Evolutionary conservation across 2,797 vertebrate genomes (phyloP).

Genomic region (Leptatherina wallacei): DNA sequence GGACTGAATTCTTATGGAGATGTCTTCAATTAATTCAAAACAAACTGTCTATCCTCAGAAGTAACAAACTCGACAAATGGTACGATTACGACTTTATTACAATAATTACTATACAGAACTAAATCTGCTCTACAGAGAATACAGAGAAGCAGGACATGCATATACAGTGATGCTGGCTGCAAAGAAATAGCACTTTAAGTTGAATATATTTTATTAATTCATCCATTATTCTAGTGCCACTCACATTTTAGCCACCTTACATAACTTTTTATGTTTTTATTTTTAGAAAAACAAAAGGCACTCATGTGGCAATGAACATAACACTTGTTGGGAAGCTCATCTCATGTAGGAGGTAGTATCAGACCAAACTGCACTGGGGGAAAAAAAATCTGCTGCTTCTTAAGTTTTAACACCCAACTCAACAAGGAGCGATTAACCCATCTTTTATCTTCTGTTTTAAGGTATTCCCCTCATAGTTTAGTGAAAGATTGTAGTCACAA

Average conservation of each 20-base stretch:
- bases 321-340: slow-evolving; percentile 17
- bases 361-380: slow-evolving; percentile 4
- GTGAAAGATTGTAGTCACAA: slow-evolving; percentile 19
- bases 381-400: not conserved
- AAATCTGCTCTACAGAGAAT: slow-evolving; percentile 60
- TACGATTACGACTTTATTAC: slow-evolving; percentile 72
- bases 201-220: slow-evolving; percentile 6
- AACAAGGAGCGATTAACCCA: not conserved
- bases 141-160: slow-evolving; percentile 59
- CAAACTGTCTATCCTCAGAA: not conserved
- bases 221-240: slow-evolving; percentile 44
- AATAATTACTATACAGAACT: slow-evolving; percentile 71
- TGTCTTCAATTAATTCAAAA: not conserved
- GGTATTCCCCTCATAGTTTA: not conserved
- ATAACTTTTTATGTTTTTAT: slow-evolving; percentile 13
- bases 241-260: slow-evolving; percentile 32
- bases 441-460: slow-evolving; percentile 2
- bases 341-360: slow-evolving; percentile 1
- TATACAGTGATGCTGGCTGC: slow-evolving; percentile 38
- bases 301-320: slow-evolving; percentile 25
- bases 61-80: not conserved
- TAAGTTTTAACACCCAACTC: not conserved
- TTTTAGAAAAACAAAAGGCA: slow-evolving; percentile 64
- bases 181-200: slow-evolving; percentile 33
- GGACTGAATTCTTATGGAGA: not conserved